A percentile compares a stretch with the other conserved stretches of the same genome.
phyloP scores from a whole-genome alignment of 1,140 invertebrate genomes.

The Planococcus citri region DNA sequence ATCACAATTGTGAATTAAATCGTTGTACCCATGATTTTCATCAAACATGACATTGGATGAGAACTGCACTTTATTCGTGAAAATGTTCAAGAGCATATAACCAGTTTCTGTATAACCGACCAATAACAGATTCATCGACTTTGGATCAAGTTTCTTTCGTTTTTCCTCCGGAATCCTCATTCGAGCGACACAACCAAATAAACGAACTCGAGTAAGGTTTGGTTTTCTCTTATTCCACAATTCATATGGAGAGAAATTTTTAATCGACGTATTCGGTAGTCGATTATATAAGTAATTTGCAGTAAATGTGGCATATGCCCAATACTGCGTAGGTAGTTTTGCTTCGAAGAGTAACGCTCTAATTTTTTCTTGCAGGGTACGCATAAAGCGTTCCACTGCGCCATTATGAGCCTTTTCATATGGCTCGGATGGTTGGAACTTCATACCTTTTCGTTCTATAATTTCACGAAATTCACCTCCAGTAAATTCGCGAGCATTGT shows the following conservation, averaged over 20 bases:
- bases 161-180: slow-evolving; percentile 31
- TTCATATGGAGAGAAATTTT: background rate
- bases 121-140: slow-evolving; percentile 25
- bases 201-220: background rate
- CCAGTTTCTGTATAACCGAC: slow-evolving; percentile 26
- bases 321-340: background rate
- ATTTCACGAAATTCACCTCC: background rate
- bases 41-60: background rate
- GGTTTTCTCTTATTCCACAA: background rate
- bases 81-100: slow-evolving; percentile 23
- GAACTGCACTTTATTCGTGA: background rate
- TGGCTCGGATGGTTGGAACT: background rate
- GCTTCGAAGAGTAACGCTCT: background rate
- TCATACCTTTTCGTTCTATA: background rate
- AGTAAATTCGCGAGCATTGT: background rate
- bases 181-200: slow-evolving; percentile 32
- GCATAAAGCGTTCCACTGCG: background rate
- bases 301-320: background rate
- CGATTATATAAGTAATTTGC: background rate
- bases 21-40: background rate
- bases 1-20: background rate
- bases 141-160: slow-evolving; percentile 30
- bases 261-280: background rate
- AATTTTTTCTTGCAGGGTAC: background rate
- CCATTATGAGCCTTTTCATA: background rate